Evolutionary conservation across 2,888 invertebrate species (phyloP), one percentile per base, ranked within the genome.

Genomic region (Anagyrus pseudococci): DNA sequence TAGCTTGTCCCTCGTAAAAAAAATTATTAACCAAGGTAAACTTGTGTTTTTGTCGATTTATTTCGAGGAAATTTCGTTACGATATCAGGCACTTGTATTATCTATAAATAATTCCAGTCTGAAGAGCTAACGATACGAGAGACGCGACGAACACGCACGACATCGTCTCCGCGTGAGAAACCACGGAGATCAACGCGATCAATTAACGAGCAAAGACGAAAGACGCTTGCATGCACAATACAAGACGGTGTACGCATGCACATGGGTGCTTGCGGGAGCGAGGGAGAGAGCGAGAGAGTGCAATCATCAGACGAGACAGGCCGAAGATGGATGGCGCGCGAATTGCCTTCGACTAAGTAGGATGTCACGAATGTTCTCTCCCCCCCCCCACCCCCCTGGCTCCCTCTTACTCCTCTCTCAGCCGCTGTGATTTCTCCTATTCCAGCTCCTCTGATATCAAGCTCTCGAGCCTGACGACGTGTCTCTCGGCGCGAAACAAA

Each of bases 261-360:
- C n/a, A 26, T 33, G 20, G 29, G 37, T 8, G 2, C n/a, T 7
- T 20, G 19, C 33, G 29, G 7, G 7, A 15, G 40, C 41, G 15
- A 17, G 2, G 13, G n/a, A 29, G 4, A 25, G 26, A 23, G 22
- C 49, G 13, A 13, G 50, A 56, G 19, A 29, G 26, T 37, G 33
- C 53, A 43, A 62, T 58, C 60, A 58, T 50, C 29, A 43, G 17
- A 13, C 22, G 41, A 55, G 47, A 40, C 50, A 43, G 20, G 8
- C 40, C 44, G 67, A 72, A 73, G 72, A 72, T 67, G 67, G 71
- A 73, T 75, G 72, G 66, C 62, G 58, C 66, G 70, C 68, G 69
- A 73, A 73, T 72, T 70, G 70, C 69, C 56, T 3, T 3, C 59
- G 64, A 68, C 68, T 71, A 73, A 75, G 72, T 76, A 75, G 72